Conservation (phyloP, 1,140 invertebrate genomes). For the Schlechtendalia chinensis region DNA sequence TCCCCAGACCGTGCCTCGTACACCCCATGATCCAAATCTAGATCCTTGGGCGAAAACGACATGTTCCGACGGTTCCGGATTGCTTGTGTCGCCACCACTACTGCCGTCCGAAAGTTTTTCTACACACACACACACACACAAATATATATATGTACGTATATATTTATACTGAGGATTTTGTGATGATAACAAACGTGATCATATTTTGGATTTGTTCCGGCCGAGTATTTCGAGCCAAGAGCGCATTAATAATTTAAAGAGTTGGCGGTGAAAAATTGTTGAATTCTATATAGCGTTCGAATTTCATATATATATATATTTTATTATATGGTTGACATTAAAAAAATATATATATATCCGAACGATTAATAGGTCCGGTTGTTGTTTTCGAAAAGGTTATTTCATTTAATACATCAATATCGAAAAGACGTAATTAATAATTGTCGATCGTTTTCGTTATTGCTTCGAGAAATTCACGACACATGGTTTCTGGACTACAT, state of each 20-base stretch:
- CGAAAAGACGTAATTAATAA: neutral
- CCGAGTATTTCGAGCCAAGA: neutral
- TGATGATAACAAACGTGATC: conserved; percentile 20
- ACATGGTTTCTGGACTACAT: neutral
- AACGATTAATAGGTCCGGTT: neutral
- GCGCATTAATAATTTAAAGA: neutral
- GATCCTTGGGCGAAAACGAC: conserved; percentile 19
- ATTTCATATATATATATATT: neutral
- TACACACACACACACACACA: neutral
- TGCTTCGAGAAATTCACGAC: neutral
- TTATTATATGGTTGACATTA: no score
- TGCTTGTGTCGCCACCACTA: neutral
- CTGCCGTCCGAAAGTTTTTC: neutral
- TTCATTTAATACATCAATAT: neutral
- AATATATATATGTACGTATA: neutral
- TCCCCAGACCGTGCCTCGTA: neutral
- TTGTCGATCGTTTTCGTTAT: neutral
- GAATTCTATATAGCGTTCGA: neutral
- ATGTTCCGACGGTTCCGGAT: conserved; percentile 19
- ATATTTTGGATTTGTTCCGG: conserved; percentile 1
- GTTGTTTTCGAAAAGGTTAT: neutral
- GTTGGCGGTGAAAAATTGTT: neutral
- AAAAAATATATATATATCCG: no score
- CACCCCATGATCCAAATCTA: conserved; percentile 17
- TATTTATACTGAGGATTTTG: conserved; percentile 5